Evolutionary conservation across 1,140 invertebrate species (phyloP), one percentile per base, ranked within the genome.

Genomic region (Pinna nobilis): DNA sequence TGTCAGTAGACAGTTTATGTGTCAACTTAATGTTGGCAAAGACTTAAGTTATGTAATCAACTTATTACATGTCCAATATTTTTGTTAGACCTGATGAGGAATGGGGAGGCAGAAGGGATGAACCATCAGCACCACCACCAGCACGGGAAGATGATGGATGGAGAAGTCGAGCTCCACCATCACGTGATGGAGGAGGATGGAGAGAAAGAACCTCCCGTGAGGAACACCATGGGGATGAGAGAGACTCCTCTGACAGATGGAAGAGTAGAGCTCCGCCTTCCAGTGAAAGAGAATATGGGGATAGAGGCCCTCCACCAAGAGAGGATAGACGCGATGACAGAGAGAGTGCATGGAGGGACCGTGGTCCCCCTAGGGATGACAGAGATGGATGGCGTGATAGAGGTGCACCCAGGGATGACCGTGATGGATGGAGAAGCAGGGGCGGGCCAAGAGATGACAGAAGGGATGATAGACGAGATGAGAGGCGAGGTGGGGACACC

Each of bases 281-380:
- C 15, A 49, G 63, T 11, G 35, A 50, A 37, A 37, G 57, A 33
- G 59, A 49, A 15, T 37, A 61, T 7, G 33, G 59, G 15, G 73
- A 75, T 18, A 68, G 69, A 44, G 50, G 32, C 33, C 59, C 66
- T 35, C 60, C 51, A 28, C 37, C 41, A 23, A 60, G 71, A 49
- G 70, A 74, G 13, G 53, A 57, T 28, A 30, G 53, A 30, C 28
- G 49, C 63, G 57, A 71, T 55, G 20, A 65, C 64, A 39, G 77
- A 78, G 33, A 44, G 67, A 13, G 75, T 65, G 23, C 39, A 44
- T 18, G 60, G 44, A n/a, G 32, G 53, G 53, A 61, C 11, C 1
- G 59, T 37, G 79, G 76, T 57, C 72, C 64, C 25, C 47, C 74
- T 11, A 76, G 76, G 61, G 78, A 74, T 33, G 70, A 67, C 20